Evolutionary conservation across 1,140 invertebrate species (phyloP).

Genomic region (Pararge aegeria): DNA sequence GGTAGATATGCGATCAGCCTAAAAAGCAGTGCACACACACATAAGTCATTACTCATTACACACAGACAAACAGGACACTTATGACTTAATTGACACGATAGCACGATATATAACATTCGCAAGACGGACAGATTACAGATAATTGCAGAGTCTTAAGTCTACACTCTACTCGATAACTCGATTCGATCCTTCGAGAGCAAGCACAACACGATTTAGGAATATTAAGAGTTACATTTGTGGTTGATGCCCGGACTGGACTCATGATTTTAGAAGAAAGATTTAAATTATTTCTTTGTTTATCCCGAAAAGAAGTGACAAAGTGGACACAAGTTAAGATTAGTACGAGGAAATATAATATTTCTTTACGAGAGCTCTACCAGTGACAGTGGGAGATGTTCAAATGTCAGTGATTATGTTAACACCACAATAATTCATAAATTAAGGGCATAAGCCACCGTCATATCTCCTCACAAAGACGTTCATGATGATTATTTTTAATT

Average conservation of each 20-base stretch:
- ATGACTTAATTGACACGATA: conserved; percentile 51
- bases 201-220: conserved; percentile 39
- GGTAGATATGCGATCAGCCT: no score
- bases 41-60: conserved; percentile 19
- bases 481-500: no score
- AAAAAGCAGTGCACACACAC: conserved; percentile 25
- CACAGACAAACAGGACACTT: conserved; percentile 25
- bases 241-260: background rate
- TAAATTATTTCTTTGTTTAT: no score
- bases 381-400: no score
- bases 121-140: conserved; percentile 44
- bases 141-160: conserved; percentile 30
- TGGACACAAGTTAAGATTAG: no score
- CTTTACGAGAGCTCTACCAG: no score
- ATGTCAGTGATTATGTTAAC: no score
- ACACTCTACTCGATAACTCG: conserved; percentile 5
- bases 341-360: no score
- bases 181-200: conserved; percentile 28
- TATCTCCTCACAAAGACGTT: no score
- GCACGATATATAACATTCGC: conserved; percentile 38
- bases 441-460: no score
- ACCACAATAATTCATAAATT: no score
- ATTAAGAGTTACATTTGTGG: conserved; percentile 18
- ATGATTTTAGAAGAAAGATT: background rate
- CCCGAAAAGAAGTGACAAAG: no score